These are phyloP conservation scores for Drosophila guanche DNA, from an alignment of 1,140 invertebrate genomes.

Conservation along the genomic window DNA sequence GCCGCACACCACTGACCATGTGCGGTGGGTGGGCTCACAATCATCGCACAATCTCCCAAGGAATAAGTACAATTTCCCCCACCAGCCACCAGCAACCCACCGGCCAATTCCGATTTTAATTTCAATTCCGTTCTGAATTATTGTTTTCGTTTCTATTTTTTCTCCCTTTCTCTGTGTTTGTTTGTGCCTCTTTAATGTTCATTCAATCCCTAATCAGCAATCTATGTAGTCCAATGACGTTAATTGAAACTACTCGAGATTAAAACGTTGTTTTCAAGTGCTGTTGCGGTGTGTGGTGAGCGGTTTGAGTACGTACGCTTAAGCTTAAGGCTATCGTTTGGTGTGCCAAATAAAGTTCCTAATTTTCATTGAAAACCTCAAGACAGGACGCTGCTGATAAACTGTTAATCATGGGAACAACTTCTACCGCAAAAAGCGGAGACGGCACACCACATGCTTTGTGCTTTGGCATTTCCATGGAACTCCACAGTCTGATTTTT, in stretches of 20 bases:
- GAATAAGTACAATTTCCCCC: too few relatives aligned
- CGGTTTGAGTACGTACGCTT: too few relatives aligned
- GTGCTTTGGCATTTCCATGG: too few relatives aligned
- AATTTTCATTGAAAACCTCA: constrained; percentile 1
- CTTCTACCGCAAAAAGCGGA: constrained; percentile 5
- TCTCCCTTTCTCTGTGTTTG: constrained; percentile 7
- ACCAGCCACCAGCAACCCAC: too few relatives aligned
- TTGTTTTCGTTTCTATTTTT: constrained; percentile 48
- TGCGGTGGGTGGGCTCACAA: constrained; percentile 66
- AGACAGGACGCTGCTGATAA: background rate
- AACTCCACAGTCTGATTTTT: too few relatives aligned
- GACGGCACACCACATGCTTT: too few relatives aligned
- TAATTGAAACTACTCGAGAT: constrained; percentile 82
- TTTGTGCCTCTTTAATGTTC: constrained; percentile 55
- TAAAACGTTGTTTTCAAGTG: constrained; percentile 75
- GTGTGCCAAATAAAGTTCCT: too few relatives aligned
- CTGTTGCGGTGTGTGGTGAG: constrained; percentile 23
- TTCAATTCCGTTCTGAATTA: constrained; percentile 4
- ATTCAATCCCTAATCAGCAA: constrained; percentile 70
- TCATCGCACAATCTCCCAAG: constrained; percentile 40
- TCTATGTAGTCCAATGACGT: constrained; percentile 82
- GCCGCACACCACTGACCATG: constrained; percentile 27
- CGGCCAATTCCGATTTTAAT: constrained; percentile 42
- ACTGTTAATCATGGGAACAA: constrained; percentile 8
- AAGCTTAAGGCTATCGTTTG: too few relatives aligned